Base-by-base conservation (phyloP, 2,888 invertebrate genomes). In the Hydriomena furcata region DNA sequence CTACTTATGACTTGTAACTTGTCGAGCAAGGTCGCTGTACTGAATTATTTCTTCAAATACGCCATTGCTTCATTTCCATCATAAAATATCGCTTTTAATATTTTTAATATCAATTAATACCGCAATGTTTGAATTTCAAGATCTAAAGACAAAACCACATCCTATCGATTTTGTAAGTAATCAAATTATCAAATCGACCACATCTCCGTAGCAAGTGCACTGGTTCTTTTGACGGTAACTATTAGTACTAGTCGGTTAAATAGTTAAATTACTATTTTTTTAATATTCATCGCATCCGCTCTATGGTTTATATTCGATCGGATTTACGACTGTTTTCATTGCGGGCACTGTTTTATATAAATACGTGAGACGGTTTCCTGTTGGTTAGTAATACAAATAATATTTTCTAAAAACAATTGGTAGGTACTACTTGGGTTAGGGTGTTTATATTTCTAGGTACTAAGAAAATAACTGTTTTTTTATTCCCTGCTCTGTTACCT, bases 241-340 rank as follows among this genome's bases (percentile, higher is more conserved):
- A 78, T 81, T 58, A 61, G 46, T 57, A 42, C 64, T 70, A 71
- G 79, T 74, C 72, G 75, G 82, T 84, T 80, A 81, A 82, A 73
- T 82, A 52, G 40, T 44, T 81, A 80, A 82, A 73, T n/a, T 82
- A 40, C 32, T 43, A 47, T 52, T 82, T 79, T 80, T 84, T 87
- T 86, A 81, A 87, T 87, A 83, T 71, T 74, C 79, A 71, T 73
- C 57, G 74, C 86, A 82, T 89, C 89, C 89, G 88, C 83, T 60
- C 68, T 71, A 74, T 76, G 79, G 79, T 87, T 86, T 88, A 85
- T 75, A 86, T 86, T 83, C 73, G 82, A 87, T 85, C 81, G 81
- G 65, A 89, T 90, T 89, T 89, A 90, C 80, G 89, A 83, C 85
- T 87, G 88, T 88, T 88, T 85, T 87, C 84, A 82, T 79, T 85